Percentiles rank a stretch among this genome's conserved stretches.
Evolutionary conservation across 2,113 vertebrate genomes (phyloP).

Genomic region (Misgurnus anguillicaudatus): DNA sequence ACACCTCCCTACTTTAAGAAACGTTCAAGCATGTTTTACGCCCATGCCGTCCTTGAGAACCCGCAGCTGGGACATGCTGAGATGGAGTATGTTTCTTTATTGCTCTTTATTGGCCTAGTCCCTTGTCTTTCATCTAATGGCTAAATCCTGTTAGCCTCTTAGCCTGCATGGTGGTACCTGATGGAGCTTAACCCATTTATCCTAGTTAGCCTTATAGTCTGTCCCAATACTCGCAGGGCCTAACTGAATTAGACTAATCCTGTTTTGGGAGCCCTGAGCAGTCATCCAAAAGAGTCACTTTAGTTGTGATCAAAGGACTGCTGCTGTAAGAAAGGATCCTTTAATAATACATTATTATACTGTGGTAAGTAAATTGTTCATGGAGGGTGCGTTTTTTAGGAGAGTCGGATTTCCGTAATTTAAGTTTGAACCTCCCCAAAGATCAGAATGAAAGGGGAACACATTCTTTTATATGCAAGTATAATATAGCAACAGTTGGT

Average conservation of each 20-base stretch:
- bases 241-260: constrained; percentile 54
- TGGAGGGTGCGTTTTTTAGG: too few species aligned
- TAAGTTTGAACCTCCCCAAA: too few species aligned
- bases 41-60: constrained; percentile 25
- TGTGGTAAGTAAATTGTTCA: not conserved
- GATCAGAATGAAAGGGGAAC: too few species aligned
- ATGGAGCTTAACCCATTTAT: constrained; percentile 49
- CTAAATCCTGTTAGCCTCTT: constrained; percentile 53
- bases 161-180: constrained; percentile 34
- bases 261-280: constrained; percentile 37
- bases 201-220: constrained; percentile 42
- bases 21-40: not conserved
- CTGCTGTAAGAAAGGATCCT: not conserved
- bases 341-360: not conserved
- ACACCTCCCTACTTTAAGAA: too few species aligned
- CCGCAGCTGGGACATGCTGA: constrained; percentile 12
- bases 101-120: constrained; percentile 12
- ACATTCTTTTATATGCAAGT: too few species aligned
- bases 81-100: constrained; percentile 24
- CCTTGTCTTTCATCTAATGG: constrained; percentile 32
- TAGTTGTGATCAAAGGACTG: constrained; percentile 6
- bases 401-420: too few species aligned
- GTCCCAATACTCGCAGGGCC: constrained; percentile 13
- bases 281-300: constrained; percentile 31
- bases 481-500: too few species aligned